A percentile compares a stretch with the other conserved stretches of the same genome.
Evolutionary conservation across 2,797 vertebrate species (phyloP).

Genomic region (Alfaro cultratus): DNA sequence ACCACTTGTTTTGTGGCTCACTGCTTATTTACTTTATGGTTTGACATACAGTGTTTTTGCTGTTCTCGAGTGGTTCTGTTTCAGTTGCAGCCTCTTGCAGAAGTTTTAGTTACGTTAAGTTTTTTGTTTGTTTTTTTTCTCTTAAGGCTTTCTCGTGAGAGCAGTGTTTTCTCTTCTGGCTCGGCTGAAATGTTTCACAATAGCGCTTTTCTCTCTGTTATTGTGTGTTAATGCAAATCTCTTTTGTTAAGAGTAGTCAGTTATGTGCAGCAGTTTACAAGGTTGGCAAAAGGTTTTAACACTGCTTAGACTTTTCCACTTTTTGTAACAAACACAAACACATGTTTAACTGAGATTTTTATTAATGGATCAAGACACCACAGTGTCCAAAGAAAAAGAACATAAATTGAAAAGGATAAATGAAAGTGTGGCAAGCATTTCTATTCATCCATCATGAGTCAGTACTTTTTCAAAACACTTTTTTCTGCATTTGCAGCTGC

Average conservation of each 20-base stretch:
- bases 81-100: background rate
- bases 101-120: background rate
- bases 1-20: slow-evolving; percentile 9
- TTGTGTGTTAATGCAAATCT: background rate
- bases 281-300: background rate
- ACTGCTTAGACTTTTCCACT: background rate
- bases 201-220: background rate
- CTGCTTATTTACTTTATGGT: slow-evolving; percentile 55
- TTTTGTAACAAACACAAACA: background rate
- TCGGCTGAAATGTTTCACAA: background rate
- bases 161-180: background rate
- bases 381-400: background rate
- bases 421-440: background rate
- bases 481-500: background rate
- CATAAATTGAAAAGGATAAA: background rate
- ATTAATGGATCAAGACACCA: background rate
- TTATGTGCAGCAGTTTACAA: background rate
- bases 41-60: background rate
- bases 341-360: background rate
- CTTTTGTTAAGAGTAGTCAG: background rate
- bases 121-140: background rate
- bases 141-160: background rate
- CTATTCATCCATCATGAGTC: background rate
- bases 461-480: background rate
- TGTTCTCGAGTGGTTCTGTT: background rate